These are phyloP conservation scores for Sabellastarte sp. DNA, from an alignment of 2,888 invertebrate genomes.

Conservation along the genomic window DNA sequence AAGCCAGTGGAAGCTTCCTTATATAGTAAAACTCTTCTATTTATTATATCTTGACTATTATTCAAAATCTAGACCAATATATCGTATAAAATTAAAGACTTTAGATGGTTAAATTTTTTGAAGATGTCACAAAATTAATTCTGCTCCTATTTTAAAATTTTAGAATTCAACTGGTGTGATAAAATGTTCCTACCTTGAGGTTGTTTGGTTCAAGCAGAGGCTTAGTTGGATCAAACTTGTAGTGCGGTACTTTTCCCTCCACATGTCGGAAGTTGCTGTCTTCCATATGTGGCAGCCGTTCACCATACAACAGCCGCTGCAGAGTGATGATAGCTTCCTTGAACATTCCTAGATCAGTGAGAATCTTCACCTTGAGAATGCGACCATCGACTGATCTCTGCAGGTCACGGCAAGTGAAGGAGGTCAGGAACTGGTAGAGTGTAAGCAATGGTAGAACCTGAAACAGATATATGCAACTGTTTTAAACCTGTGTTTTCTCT, in stretches of 20 bases:
- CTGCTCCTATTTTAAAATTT: too few species aligned
- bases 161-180: too few species aligned
- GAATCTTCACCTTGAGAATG: constrained; percentile 44
- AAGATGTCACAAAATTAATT: too few species aligned
- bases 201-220: constrained; percentile 46
- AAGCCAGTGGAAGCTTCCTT: too few species aligned
- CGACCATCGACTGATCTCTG: constrained; percentile 54
- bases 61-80: too few species aligned
- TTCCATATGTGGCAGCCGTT: constrained; percentile 49
- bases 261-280: constrained; percentile 51
- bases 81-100: too few species aligned
- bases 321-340: constrained; percentile 48
- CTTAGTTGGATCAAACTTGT: constrained; percentile 44
- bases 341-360: constrained; percentile 53
- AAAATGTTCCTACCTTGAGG: constrained; percentile 52
- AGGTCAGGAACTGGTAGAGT: constrained; percentile 53
- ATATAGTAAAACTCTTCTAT: too few species aligned
- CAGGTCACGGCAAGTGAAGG: constrained; percentile 55
- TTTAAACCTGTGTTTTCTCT: too few species aligned
- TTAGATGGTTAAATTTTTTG: too few species aligned
- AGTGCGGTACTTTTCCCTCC: constrained; percentile 39
- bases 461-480: constrained; percentile 4
- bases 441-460: constrained; percentile 57
- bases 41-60: too few species aligned
- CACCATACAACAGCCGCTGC: constrained; percentile 49